A percentile compares a stretch with the other conserved stretches of the same genome.
These are phyloP conservation scores for Sitta carolinensis DNA, from an alignment of 2,797 vertebrate species.

Conservation along the genomic window DNA sequence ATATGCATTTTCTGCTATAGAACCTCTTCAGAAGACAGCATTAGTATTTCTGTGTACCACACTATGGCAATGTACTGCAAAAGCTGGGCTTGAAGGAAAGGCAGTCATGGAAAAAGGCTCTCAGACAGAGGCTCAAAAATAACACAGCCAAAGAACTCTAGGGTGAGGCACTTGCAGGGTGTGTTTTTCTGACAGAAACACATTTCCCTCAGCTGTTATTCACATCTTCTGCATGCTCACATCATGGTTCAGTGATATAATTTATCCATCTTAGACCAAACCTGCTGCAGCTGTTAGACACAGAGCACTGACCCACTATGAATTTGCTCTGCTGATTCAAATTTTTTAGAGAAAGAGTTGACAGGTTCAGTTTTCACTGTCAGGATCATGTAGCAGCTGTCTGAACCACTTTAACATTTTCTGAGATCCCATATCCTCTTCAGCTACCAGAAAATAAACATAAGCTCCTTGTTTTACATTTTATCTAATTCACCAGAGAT, in stretches of 20 bases:
- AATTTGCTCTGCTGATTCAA: background rate
- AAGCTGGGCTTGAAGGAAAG: background rate
- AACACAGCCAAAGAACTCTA: background rate
- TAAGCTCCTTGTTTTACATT: background rate
- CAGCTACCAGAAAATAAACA: background rate
- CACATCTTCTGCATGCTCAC: background rate
- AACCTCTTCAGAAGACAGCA: background rate
- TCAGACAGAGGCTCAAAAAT: background rate
- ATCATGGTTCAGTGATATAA: background rate
- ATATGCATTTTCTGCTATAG: background rate
- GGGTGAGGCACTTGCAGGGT: background rate
- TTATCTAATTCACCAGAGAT: background rate
- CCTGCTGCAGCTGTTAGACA: constrained; percentile 3
- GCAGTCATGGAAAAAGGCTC: background rate
- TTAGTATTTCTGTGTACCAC: background rate
- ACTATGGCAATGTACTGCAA: background rate
- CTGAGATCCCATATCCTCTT: background rate
- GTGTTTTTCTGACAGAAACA: constrained; percentile 14
- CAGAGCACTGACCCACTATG: constrained; percentile 1
- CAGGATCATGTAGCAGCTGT: background rate
- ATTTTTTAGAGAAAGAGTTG: background rate
- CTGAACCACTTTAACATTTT: background rate
- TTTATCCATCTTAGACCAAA: constrained; percentile 25
- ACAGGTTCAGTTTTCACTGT: constrained; percentile 7
- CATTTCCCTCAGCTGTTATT: background rate